Evolutionary conservation across 2,888 invertebrate species (phyloP), one percentile per base, ranked within the genome.

Genomic region (Himalopsyche japonica): DNA sequence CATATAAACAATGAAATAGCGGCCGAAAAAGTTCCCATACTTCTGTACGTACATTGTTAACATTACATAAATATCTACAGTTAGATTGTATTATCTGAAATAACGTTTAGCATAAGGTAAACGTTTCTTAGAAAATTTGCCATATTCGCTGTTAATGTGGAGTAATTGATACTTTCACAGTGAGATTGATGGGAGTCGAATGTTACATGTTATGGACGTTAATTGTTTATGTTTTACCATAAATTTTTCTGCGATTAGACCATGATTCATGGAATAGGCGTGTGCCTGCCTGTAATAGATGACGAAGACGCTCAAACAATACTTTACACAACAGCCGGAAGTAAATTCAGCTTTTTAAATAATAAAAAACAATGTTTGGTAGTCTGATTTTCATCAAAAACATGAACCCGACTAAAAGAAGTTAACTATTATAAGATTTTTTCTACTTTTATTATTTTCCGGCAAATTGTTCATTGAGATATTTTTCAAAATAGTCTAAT

Each of bases 1-100:
- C 83, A 85, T 83, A 86, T 86, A 83, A 83, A 86, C 86, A 86
- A 86, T 86, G 86, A 84, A 86, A 85, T 83, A 85, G 83, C 83
- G 83, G 83, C 85, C 84, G 80, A 84, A 82, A 80, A 84, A 84
- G 80, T 79, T 84, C 84, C 86, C 86, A 86, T 86, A 82, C 84
- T 78, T 86, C 82, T 84, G 81, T 81, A 34, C 57, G 77, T 37
- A 77, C 76, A 43, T 57, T 83, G 76, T 81, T 83, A 80, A 80
- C 79, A 80, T 83, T 83, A 83, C 80, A 76, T 70, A 76, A 76
- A 80, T 83, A 83, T 57, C 24, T 48, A 82, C 78, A 24, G 82
- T 37, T 76, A 81, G 57, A 57, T n/a, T 70, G 70, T 32, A 43
- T 70, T 79, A 70, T 64, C 27, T 24, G 47, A 79, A 57, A 57